Conservation (phyloP, 2,888 invertebrate genomes). For the Orchesella flavescens region DNA sequence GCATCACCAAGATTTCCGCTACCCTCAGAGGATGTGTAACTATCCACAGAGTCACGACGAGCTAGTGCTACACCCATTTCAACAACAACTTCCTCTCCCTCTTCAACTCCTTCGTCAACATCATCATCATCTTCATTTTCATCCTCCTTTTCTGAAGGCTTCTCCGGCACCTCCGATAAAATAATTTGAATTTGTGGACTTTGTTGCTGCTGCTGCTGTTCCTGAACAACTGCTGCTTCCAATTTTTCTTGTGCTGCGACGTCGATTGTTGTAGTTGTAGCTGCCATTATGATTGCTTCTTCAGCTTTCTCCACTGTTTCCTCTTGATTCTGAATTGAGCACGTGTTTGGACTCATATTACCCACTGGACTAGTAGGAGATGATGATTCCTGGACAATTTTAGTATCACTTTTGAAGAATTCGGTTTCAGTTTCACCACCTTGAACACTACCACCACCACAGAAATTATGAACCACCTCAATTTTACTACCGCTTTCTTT, state of each 20-base stretch:
- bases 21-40: constrained; percentile 48
- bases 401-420: not conserved
- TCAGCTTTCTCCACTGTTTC: constrained; percentile 51
- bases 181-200: not conserved
- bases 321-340: constrained; percentile 60
- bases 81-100: not conserved
- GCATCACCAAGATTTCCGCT: constrained; percentile 54
- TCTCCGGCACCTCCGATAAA: constrained; percentile 19
- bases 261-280: not conserved
- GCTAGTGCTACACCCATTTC: constrained; percentile 5
- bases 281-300: constrained; percentile 46
- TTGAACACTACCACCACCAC: constrained; percentile 49
- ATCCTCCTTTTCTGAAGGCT: constrained; percentile 12
- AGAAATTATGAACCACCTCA: not conserved
- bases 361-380: not conserved
- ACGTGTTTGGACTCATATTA: constrained; percentile 59
- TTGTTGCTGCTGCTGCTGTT: not conserved
- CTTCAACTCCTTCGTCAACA: constrained; percentile 20
- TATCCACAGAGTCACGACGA: constrained; percentile 58
- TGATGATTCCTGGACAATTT: not conserved
- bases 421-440: constrained; percentile 18
- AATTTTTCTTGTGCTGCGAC: constrained; percentile 5
- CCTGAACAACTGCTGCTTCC: not conserved
- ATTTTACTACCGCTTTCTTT: constrained; percentile 10
- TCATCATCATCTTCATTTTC: constrained; percentile 15